A percentile compares a stretch with the other conserved stretches of the same genome.
These are phyloP conservation scores for Drosophila novamexicana DNA, from an alignment of 1,140 invertebrate species.

Conservation along the genomic window DNA sequence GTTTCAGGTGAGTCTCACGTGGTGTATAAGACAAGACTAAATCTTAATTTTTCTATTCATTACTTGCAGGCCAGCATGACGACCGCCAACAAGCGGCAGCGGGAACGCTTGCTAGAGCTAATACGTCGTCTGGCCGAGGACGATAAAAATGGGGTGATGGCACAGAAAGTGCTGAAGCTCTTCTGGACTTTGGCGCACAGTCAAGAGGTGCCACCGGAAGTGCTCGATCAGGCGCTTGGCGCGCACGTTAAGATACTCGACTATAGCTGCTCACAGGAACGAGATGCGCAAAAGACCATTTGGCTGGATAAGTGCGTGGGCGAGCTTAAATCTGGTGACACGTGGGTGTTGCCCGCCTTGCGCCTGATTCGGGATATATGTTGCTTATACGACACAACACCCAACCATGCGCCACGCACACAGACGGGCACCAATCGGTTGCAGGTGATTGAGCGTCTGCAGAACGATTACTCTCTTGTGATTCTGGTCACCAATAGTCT, in stretches of 20 bases:
- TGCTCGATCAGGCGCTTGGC: constrained; percentile 97
- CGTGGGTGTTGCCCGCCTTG: constrained; percentile 96
- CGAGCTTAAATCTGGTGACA: constrained; percentile 93
- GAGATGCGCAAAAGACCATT: constrained; percentile 97
- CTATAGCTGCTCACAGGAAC: constrained; percentile 98
- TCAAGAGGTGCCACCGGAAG: constrained; percentile 97
- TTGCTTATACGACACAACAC: constrained; percentile 94
- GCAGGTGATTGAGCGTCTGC: constrained; percentile 95
- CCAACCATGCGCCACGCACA: constrained; percentile 88
- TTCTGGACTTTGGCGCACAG: constrained; percentile 99
- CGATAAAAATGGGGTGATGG: constrained; percentile 99
- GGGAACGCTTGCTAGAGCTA: constrained; percentile 97
- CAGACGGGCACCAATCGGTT: constrained; percentile 89
- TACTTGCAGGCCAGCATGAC: constrained; percentile 94
- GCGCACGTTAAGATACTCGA: constrained; percentile 99
- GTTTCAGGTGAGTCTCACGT: constrained; percentile 91
- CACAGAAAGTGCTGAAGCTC: constrained; percentile 97
- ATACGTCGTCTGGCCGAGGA: constrained; percentile 98
- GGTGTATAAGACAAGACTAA: neutral
- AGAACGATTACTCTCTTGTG: constrained; percentile 96
- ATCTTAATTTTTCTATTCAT: constrained; percentile 26
- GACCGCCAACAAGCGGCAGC: constrained; percentile 97
- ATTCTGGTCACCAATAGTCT: constrained; percentile 97
- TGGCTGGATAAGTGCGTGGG: constrained; percentile 98
- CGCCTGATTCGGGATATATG: constrained; percentile 99